These are phyloP conservation scores for Galaxias olidus DNA, from an alignment of 2,797 vertebrate genomes.

Conservation along the genomic window DNA sequence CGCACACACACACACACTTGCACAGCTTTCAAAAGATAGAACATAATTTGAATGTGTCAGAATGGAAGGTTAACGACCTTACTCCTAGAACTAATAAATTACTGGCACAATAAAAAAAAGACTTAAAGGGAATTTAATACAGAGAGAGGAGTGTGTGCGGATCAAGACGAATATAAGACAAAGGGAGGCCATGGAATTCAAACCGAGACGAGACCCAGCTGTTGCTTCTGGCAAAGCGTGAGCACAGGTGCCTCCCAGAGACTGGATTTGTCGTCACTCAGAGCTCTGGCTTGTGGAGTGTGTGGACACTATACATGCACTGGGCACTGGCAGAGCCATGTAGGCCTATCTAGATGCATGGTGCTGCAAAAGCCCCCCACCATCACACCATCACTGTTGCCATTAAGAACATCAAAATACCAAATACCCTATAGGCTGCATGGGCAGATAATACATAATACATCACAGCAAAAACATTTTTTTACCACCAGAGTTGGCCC, in stretches of 20 bases:
- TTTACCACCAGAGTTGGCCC: no score
- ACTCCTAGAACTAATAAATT: neutral
- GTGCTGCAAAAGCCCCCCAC: neutral
- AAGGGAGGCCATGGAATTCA: conserved; percentile 16
- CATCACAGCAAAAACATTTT: no score
- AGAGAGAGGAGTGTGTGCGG: neutral
- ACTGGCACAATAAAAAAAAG: conserved; percentile 4
- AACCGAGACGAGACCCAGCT: conserved; percentile 32
- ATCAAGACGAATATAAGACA: conserved; percentile 1
- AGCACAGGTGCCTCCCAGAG: conserved; percentile 20
- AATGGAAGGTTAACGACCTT: neutral
- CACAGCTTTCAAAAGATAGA: neutral
- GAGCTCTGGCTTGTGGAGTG: conserved; percentile 17
- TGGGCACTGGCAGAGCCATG: no score
- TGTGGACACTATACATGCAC: neutral
- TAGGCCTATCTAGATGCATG: no score
- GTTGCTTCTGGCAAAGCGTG: conserved; percentile 21
- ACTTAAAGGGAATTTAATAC: neutral
- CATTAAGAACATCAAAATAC: neutral
- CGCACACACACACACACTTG: neutral
- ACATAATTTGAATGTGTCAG: neutral
- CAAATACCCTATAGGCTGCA: neutral
- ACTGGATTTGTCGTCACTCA: conserved; percentile 11
- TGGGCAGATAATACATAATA: neutral
- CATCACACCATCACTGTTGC: neutral